Conservation (phyloP, 30 jellyfish, hydroid and myxozoan genomes). For the Aurelia aurita region DNA sequence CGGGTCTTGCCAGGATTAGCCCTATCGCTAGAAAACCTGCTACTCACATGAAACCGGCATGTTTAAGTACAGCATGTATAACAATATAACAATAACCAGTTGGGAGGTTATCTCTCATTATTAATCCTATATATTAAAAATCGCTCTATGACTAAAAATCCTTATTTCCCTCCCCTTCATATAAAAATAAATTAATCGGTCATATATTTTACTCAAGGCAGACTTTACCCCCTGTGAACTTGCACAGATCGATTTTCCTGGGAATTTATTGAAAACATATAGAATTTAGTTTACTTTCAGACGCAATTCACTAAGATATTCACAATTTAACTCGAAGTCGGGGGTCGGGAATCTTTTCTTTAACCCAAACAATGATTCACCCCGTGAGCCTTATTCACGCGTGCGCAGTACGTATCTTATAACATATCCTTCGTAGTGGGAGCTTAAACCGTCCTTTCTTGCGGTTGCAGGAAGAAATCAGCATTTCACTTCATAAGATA, state of each 20-base stretch:
- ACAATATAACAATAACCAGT: too few species aligned
- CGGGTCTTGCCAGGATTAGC: too few species aligned
- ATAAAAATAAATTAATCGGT: too few species aligned
- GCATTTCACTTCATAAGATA: constrained; percentile 12
- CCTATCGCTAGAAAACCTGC: too few species aligned
- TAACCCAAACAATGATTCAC: constrained; percentile 69
- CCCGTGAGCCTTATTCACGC: constrained; percentile 70
- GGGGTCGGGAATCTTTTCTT: constrained; percentile 83
- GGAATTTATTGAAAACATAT: constrained; percentile 36
- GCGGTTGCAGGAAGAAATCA: constrained; percentile 65
- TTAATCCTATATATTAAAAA: too few species aligned
- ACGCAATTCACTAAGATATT: constrained; percentile 40
- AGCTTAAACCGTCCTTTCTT: constrained; percentile 74
- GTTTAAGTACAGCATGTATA: too few species aligned
- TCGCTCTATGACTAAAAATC: too few species aligned
- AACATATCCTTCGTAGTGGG: constrained; percentile 65
- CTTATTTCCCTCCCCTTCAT: too few species aligned
- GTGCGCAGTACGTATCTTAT: constrained; percentile 70
- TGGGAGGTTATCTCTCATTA: too few species aligned
- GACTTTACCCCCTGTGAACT: too few species aligned
- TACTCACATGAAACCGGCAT: too few species aligned
- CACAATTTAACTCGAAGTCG: constrained; percentile 72
- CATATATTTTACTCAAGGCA: too few species aligned
- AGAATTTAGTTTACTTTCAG: constrained; percentile 32
- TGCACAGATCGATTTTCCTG: constrained; percentile 27